phyloP scores from a whole-genome alignment of 2,113 vertebrate species.

The Tyrannus savana region DNA sequence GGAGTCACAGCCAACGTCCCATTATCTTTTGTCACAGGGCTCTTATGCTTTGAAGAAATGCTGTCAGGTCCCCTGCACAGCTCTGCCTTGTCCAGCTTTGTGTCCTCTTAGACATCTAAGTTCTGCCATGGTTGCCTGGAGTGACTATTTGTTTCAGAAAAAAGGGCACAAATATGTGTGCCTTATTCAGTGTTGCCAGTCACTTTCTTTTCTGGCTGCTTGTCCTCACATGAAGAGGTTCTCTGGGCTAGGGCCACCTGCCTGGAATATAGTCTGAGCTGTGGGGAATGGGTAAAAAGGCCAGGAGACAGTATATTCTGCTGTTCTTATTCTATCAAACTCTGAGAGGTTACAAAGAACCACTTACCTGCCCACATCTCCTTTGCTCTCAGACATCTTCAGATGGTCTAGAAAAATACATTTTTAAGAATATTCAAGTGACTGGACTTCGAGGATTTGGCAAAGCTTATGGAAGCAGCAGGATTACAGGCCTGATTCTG shows the following conservation, averaged over 20 bases:
- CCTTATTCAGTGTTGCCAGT: background rate
- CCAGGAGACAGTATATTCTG: background rate
- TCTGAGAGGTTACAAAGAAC: background rate
- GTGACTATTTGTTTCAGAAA: slow-evolving; percentile 1
- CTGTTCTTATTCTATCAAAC: background rate
- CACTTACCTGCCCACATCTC: background rate
- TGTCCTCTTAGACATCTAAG: background rate
- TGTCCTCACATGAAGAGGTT: background rate
- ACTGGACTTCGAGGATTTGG: background rate
- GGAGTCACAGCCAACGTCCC: background rate
- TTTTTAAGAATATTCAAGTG: background rate
- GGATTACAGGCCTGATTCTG: background rate
- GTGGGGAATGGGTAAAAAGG: background rate
- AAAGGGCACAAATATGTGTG: background rate
- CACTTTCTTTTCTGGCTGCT: background rate
- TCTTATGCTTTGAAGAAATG: slow-evolving; percentile 14
- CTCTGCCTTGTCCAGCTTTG: background rate
- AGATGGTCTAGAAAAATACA: background rate
- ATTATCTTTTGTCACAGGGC: background rate
- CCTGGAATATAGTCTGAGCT: background rate
- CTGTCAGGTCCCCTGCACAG: background rate
- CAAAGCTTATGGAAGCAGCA: background rate
- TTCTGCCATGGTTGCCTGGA: background rate
- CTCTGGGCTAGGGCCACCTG: background rate
- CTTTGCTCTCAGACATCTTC: background rate